Base-by-base conservation (phyloP, 2,888 invertebrate species). In the Athalia cordata region DNA sequence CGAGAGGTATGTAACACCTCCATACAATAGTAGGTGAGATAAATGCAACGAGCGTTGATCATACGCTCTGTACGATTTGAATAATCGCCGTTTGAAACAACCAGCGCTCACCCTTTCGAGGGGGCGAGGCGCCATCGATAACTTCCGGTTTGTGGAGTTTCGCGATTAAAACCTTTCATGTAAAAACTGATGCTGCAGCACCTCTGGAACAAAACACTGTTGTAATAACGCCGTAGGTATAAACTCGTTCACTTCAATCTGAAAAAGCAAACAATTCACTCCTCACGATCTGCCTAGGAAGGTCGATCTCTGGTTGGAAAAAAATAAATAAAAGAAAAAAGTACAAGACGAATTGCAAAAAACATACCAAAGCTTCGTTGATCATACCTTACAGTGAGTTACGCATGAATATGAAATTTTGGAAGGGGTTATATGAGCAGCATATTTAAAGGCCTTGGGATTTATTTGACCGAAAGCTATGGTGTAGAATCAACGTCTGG, bases 161-260 rank as follows among this genome's bases (percentile, higher is more conserved):
- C 43, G 52, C 68, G 52, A 52, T 68, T 52, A 68, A 68, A 68
- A 68, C 29, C 68, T 5, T 68, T 68, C 29, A 65, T 52, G 50
- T 62, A 62, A 3, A 5, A 4, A 29, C 5, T 13, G 15, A n/a
- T 49, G 50, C 47, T 49, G 52, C 55, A 52, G n/a, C 52, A 29
- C 29, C 29, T 29, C 29, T 29, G 55, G n/a, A 68, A 55, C 52
- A 6, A 55, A 52, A 52, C 29, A 52, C 15, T 29, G 29, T 68
- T 29, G 66, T 29, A 29, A 29, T 29, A 29, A 29, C 29, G 29
- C 29, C 29, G 29, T 29, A 29, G 29, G 29, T 29, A 29, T 29
- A 29, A 29, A 29, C 29, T 29, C 29, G 29, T 29, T 29, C 29
- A 29, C 29, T 29, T 29, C 29, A 29, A 29, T 29, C 29, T 29